Conservation (phyloP, 2,113 vertebrate species). For the Ptychochromis oligacanthus region DNA sequence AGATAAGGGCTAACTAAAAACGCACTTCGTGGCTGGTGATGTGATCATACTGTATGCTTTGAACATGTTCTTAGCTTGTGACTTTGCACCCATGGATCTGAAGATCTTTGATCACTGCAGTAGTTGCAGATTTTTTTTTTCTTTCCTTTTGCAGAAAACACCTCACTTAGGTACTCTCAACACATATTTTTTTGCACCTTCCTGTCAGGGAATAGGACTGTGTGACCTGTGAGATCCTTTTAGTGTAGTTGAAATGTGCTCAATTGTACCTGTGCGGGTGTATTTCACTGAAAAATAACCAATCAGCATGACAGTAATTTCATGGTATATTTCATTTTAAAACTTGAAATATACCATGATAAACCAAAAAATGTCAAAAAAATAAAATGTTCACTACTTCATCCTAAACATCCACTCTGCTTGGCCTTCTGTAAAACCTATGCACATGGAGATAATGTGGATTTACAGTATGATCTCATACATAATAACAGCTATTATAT, state of each 20-base stretch:
- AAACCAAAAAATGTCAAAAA: neutral
- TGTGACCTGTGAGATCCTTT: neutral
- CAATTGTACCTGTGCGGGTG: neutral
- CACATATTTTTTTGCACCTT: neutral
- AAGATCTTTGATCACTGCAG: slow-evolving; percentile 5
- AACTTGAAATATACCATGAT: too few relatives aligned
- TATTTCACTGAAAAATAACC: neutral
- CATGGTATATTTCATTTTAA: neutral
- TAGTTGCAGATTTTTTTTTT: neutral
- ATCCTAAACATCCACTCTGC: neutral
- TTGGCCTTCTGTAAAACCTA: neutral
- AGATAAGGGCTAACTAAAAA: slow-evolving; percentile 31
- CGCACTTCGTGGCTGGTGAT: slow-evolving; percentile 6
- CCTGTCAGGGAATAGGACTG: neutral
- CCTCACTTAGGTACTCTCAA: neutral
- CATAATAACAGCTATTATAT: slow-evolving; percentile 32
- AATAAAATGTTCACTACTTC: neutral
- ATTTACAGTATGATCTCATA: neutral
- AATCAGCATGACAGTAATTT: neutral
- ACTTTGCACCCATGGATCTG: neutral
- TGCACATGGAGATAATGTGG: neutral
- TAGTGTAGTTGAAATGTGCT: neutral
- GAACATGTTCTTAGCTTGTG: neutral
- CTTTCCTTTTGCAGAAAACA: neutral
- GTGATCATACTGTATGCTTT: neutral